Conservation (phyloP, 2,113 vertebrate species). For the Pangasianodon hypophthalmus region DNA sequence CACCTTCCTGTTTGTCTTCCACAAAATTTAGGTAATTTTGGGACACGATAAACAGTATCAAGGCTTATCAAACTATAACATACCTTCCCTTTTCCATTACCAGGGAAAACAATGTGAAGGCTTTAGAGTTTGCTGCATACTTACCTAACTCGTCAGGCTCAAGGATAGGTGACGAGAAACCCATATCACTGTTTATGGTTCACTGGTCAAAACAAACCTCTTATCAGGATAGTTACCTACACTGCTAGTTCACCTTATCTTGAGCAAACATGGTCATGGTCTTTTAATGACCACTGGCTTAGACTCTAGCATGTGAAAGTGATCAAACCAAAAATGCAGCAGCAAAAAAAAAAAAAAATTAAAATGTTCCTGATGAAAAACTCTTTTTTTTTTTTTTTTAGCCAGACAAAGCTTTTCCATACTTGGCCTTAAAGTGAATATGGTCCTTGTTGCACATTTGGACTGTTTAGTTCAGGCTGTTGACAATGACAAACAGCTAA, state of each 20-base stretch:
- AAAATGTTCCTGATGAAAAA: not conserved
- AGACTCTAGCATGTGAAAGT: constrained; percentile 60
- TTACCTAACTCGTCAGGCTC: constrained; percentile 27
- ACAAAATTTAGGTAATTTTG: not conserved
- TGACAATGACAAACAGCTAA: constrained; percentile 6
- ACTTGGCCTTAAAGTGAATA: too few relatives aligned
- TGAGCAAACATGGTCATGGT: constrained; percentile 79
- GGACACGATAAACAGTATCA: not conserved
- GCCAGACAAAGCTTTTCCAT: not conserved
- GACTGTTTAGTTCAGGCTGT: constrained; percentile 13
- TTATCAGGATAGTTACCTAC: constrained; percentile 48
- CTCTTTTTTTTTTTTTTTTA: not conserved
- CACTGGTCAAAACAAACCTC: constrained; percentile 46
- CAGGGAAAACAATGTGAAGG: not conserved
- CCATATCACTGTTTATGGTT: constrained; percentile 37
- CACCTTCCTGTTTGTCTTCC: not conserved
- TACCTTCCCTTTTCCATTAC: not conserved
- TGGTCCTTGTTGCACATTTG: not conserved
- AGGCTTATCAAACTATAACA: not conserved
- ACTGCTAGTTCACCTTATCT: constrained; percentile 82
- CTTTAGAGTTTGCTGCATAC: not conserved
- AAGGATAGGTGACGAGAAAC: constrained; percentile 40
- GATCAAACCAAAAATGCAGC: not conserved
- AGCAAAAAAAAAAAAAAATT: not conserved
- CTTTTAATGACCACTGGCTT: constrained; percentile 71